Evolutionary conservation across 2,797 vertebrate species (phyloP), one percentile per base, ranked within the genome.

Genomic region (Myotis pilosus): DNA sequence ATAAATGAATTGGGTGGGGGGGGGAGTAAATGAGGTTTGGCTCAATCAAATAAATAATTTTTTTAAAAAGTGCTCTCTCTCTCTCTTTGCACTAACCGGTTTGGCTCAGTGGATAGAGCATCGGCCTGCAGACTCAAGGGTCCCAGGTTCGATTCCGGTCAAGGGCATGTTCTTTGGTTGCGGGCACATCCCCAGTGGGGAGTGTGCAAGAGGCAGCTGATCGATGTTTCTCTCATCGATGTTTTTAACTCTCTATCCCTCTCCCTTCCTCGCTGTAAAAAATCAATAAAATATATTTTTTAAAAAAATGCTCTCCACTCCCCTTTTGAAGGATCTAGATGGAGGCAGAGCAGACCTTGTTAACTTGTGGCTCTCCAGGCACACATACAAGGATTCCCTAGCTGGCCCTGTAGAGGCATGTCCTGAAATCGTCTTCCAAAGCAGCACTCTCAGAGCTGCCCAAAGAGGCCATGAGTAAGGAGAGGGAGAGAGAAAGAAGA

Each of bases 31-130:
- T 55, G 28, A 94, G 86, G 13, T 64, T 66, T 85, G 53, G n/a
- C 30, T 94, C 69, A 91, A 83, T 88, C 57, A 84, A 82, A 72
- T 68, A 80, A 91, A 84, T 68, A 36, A 36, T 36, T 36, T 36
- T 36, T 36, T 36, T 36, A 36, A 36, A 36, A 36, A 36, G 3
- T 36, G 36, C 36, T 36, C 36, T 36, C 36, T 36, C 36, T 36
- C 36, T 36, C 36, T 36, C 36, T 36, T 36, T 36, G 36, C 36
- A 2, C 36, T 36, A 36, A 36, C 36, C 36, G 3, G 36, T 36
- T 36, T 36, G 36, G 36, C 36, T 36, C 36, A 36, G 36, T 36
- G 36, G 36, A 36, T 36, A 36, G 36, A 36, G 36, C 36, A 36
- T 36, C 36, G 36, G 36, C 36, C 36, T 36, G 36, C 3, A 3